Base-by-base conservation (phyloP, 2,888 invertebrate species). In the Platerodrilus igneus region DNA sequence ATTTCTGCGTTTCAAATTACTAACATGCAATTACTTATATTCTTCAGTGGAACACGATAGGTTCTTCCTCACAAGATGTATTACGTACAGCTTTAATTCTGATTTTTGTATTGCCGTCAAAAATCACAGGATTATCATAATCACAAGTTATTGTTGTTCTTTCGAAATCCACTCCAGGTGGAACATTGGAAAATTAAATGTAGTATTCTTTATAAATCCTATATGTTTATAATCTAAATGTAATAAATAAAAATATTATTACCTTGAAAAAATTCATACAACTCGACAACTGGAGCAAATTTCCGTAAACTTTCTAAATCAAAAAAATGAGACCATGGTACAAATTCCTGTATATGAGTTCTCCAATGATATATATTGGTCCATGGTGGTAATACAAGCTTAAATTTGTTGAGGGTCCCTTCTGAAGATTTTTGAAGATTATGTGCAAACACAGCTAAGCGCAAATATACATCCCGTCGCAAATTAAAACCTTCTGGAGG, bases 401-500 rank as follows among this genome's bases (percentile, higher is more conserved):
- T 71, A 66, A 81, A 78, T 38, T 76, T 70, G 11, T 64, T 64
- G 27, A 70, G 69, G 40, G 64, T 62, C 0, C 68, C 67, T 7
- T 68, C 63, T 28, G 53, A 45, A 3, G 57, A 62, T 38, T 73
- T 72, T 40, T 78, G 73, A 35, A 92, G 71, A 41, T 81, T 76
- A 17, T 82, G 75, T 0, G 90, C 73, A 60, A 95, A 81, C 28
- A 87, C 83, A 1, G 95, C 93, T 56, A 94, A 76, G 52, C 97
- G 77, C 75, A 97, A 83, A 60, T 92, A 97, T 2, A 99, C 96
- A 72, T 99, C 97, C 19, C 97, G 76, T 9, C 95, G 76, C 45
- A 99, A 74, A 72, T 99, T 99, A 62, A 99, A 99, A 0, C 99
- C 99, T 73, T 99, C 97, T 0, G 88, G 84, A 2, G 83, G 84